Evolutionary conservation across 2,888 invertebrate genomes (phyloP).

Genomic region (Drosophila subsilvestris): DNA sequence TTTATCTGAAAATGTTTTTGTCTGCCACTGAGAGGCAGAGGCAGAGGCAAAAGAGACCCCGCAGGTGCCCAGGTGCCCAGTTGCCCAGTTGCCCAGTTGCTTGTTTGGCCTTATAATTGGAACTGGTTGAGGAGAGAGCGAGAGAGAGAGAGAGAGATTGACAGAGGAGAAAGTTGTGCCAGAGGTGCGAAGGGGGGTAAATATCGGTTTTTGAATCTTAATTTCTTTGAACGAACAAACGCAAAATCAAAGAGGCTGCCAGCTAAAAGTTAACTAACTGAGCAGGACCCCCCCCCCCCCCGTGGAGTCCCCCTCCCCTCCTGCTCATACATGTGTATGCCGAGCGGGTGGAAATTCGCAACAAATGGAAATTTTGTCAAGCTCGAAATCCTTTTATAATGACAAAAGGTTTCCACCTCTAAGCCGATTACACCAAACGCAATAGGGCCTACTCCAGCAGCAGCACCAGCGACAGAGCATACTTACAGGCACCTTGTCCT

Average conservation of each 20-base stretch:
- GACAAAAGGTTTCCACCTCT: slow-evolving; percentile 79
- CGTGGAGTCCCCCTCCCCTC: not conserved
- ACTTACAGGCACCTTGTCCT: slow-evolving; percentile 10
- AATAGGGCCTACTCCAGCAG: slow-evolving; percentile 6
- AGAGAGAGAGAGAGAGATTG: not conserved
- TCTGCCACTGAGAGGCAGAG: not conserved
- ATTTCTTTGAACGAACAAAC: slow-evolving; percentile 56
- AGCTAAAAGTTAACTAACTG: slow-evolving; percentile 72
- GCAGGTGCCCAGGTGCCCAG: not conserved
- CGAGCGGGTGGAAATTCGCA: slow-evolving; percentile 57
- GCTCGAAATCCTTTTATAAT: slow-evolving; percentile 80
- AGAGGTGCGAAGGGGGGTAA: slow-evolving; percentile 4
- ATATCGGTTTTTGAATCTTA: slow-evolving; percentile 78
- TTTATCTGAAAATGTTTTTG: slow-evolving; percentile 65
- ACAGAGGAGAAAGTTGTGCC: not conserved
- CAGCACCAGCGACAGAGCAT: not conserved
- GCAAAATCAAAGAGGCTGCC: slow-evolving; percentile 58
- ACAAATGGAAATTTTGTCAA: slow-evolving; percentile 76
- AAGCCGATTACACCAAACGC: slow-evolving; percentile 71
- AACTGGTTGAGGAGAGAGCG: slow-evolving; percentile 26
- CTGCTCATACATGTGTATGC: slow-evolving; percentile 5
- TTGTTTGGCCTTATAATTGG: slow-evolving; percentile 60
- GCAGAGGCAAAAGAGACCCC: not conserved
- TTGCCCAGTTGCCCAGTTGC: too few species aligned
- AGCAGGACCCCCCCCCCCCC: not conserved